Percentiles rank a stretch among this genome's conserved stretches.
Evolutionary conservation across 2,797 vertebrate genomes (phyloP).

Genomic region (Heteromormyrus szaboi): DNA sequence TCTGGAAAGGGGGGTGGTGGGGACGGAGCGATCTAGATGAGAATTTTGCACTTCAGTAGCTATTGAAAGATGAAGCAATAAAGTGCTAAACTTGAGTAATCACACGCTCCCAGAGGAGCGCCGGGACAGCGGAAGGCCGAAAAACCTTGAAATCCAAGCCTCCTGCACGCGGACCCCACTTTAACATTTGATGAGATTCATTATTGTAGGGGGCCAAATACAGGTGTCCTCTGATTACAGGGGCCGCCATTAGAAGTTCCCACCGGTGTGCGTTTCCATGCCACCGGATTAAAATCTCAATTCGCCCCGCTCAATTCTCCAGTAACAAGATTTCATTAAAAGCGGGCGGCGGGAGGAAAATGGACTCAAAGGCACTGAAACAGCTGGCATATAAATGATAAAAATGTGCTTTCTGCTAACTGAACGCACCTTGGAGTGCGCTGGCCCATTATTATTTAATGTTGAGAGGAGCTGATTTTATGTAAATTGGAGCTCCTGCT

Average conservation of each 20-base stretch:
- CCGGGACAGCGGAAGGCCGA: slow-evolving; percentile 91
- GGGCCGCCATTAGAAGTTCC: slow-evolving; percentile 87
- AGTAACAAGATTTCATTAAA: slow-evolving; percentile 99
- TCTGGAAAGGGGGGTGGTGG: slow-evolving; percentile 36
- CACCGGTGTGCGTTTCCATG: slow-evolving; percentile 84
- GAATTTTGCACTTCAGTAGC: slow-evolving; percentile 99
- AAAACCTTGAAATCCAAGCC: slow-evolving; percentile 90
- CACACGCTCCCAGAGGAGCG: slow-evolving; percentile 92
- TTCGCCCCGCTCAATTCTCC: slow-evolving; percentile 97
- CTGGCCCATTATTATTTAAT: slow-evolving; percentile 98
- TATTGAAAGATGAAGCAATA: slow-evolving; percentile 99
- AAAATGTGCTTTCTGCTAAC: slow-evolving; percentile 96
- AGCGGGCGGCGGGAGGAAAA: slow-evolving; percentile 85
- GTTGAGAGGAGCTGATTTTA: slow-evolving; percentile 91
- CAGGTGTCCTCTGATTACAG: slow-evolving; percentile 94
- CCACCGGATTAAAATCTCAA: slow-evolving; percentile 98
- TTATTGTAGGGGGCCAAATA: slow-evolving; percentile 88
- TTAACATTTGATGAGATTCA: slow-evolving; percentile 95
- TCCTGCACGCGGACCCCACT: slow-evolving; percentile 68
- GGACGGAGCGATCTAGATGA: slow-evolving; percentile 88
- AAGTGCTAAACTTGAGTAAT: slow-evolving; percentile 99
- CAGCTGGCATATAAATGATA: slow-evolving; percentile 99
- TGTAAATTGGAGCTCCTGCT: slow-evolving; percentile 91
- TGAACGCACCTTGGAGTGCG: slow-evolving; percentile 92
- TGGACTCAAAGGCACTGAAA: slow-evolving; percentile 88